These are phyloP conservation scores for Lampris incognitus DNA, from an alignment of 2,113 vertebrate genomes.

Conservation along the genomic window DNA sequence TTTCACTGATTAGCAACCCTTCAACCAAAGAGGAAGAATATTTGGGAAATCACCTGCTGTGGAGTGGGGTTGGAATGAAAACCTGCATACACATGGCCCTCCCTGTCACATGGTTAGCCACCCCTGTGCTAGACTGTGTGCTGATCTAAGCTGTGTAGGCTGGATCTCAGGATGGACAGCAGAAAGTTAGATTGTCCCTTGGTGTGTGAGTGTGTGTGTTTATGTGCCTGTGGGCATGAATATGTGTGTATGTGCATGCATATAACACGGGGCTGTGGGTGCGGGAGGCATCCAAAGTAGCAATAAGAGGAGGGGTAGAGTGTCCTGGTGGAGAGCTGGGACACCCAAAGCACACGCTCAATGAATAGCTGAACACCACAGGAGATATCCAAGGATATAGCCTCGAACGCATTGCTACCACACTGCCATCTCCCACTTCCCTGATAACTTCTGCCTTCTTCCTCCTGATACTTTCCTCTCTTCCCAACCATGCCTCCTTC, in stretches of 20 bases:
- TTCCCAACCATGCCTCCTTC: constrained; percentile 1
- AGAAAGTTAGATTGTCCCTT: constrained; percentile 78
- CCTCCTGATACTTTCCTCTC: constrained; percentile 18
- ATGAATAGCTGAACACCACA: constrained; percentile 47
- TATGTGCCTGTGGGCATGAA: no score
- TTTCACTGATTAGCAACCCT: no score
- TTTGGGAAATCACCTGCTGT: no score
- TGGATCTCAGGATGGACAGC: constrained; percentile 69
- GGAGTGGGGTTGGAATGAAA: no score
- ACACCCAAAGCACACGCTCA: constrained; percentile 49
- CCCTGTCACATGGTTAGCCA: no score
- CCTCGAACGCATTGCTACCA: constrained; percentile 34
- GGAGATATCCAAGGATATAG: constrained; percentile 45
- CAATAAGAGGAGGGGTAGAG: constrained; percentile 69
- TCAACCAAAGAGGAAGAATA: no score
- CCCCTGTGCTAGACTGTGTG: no score
- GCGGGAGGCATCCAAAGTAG: constrained; percentile 74
- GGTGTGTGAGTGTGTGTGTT: constrained; percentile 42
- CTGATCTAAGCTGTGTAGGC: constrained; percentile 71
- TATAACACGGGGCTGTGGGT: constrained; percentile 74
- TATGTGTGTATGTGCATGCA: constrained; percentile 46
- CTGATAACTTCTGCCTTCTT: constrained; percentile 4
- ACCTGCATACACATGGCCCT: no score
- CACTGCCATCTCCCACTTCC: constrained; percentile 53
- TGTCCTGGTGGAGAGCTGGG: constrained; percentile 13